Evolutionary conservation across 2,113 vertebrate genomes (phyloP), one percentile per base, ranked within the genome.

Genomic region (Progne subis): DNA sequence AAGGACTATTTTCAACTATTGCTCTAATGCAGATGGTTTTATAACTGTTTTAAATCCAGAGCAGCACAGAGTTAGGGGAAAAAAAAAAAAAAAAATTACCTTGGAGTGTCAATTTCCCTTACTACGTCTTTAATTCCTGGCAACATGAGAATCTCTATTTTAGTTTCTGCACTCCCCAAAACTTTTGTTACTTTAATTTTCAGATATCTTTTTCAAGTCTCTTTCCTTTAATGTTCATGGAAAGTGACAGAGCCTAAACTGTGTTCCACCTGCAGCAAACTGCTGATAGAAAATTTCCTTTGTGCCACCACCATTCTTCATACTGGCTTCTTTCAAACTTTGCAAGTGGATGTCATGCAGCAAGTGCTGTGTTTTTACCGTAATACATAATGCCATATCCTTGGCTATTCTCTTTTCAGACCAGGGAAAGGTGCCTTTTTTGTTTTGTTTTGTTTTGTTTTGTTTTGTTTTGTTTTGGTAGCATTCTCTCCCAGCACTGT

Each of bases 401-500:
- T 63, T 88, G 46, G 12, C 29, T 23, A 81, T 83, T 67, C 95
- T 97, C 71, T 94, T 98, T 98, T 98, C 97, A 97, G 95, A 96
- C 82, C 88, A 88, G 82, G 88, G 78, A 55, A 98, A 96, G 97
- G 95, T 97, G 90, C 78, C 4, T 18, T 39, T 26, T 25, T 50
- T 50, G 37, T 37, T 37, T 37, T 37, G 37, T 37, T 37, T 37
- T 37, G 37, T 37, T 37, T 37, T 37, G 8, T 37, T 37, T 37
- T 37, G 37, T 37, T 37, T 37, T 37, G 37, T 10, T 37, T 37
- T 37, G 8, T 37, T 37, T 14, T 18, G 4, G 32, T 5, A 97
- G 97, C 97, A 98, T 99, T 98, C 98, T 97, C 97, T 98, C 97
- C 93, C 90, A 98, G 97, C 93, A 88, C 97, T 98, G 37, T 37